These are phyloP conservation scores for Salmo trutta DNA, from an alignment of 2,797 vertebrate genomes.

Conservation along the genomic window DNA sequence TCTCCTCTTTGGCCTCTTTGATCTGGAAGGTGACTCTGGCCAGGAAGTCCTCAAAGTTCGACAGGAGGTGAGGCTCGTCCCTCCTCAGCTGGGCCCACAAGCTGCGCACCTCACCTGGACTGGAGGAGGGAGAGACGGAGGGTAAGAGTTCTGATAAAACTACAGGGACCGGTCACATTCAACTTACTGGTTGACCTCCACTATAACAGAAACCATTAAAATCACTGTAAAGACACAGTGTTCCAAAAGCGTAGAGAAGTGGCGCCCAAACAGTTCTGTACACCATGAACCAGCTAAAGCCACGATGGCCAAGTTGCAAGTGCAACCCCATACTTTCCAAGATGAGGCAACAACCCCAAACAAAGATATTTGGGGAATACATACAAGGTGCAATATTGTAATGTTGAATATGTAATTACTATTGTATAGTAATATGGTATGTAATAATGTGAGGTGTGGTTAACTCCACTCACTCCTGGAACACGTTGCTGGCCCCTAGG, in stretches of 20 bases:
- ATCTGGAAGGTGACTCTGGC: conserved; percentile 85
- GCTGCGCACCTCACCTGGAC: conserved; percentile 81
- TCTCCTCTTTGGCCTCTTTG: conserved; percentile 87
- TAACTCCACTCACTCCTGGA: conserved; percentile 83
- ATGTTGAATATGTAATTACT: background rate
- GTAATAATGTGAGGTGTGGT: background rate
- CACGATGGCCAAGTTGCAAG: background rate
- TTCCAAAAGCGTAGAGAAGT: background rate
- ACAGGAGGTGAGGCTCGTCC: conserved; percentile 85
- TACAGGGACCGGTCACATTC: background rate
- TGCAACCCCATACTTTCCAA: too few species aligned
- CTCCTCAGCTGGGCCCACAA: conserved; percentile 87
- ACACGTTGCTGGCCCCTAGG: conserved; percentile 82
- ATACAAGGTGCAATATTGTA: background rate
- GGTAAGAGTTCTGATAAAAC: background rate
- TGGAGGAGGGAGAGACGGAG: conserved; percentile 46
- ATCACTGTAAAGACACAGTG: background rate
- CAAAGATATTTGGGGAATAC: background rate
- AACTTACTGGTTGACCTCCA: background rate
- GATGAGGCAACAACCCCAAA: background rate
- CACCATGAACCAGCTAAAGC: background rate
- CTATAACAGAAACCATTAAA: background rate
- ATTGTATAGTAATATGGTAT: background rate
- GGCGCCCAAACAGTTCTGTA: background rate
- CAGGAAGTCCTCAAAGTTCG: conserved; percentile 90